These are phyloP conservation scores for Nebria ingens DNA, from an alignment of 1,140 invertebrate genomes.

Conservation along the genomic window DNA sequence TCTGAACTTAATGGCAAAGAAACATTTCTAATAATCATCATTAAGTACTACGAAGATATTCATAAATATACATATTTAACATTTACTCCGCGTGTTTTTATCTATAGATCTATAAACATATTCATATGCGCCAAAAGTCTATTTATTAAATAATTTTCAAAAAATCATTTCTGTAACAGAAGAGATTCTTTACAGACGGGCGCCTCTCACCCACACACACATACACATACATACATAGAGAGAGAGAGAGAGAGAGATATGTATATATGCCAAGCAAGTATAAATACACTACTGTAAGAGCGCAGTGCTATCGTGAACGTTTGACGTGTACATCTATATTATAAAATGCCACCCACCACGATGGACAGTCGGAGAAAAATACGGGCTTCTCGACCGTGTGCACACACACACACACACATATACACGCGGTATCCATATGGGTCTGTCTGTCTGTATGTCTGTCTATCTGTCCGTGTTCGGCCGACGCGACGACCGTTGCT, in stretches of 20 bases:
- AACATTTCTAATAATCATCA: too few relatives aligned
- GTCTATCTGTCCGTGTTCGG: not conserved
- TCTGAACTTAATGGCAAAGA: too few relatives aligned
- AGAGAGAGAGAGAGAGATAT: not conserved
- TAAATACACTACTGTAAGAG: not conserved
- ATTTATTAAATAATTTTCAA: too few relatives aligned
- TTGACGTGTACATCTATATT: slow-evolving; percentile 9
- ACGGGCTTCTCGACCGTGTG: not conserved
- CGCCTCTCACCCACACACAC: not conserved
- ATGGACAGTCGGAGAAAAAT: slow-evolving; percentile 5
- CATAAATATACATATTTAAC: too few relatives aligned
- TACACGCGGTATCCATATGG: not conserved
- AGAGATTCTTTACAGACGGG: not conserved
- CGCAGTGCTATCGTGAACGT: not conserved
- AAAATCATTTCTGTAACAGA: too few relatives aligned
- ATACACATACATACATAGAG: not conserved
- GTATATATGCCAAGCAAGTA: too few relatives aligned
- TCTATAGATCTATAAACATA: too few relatives aligned
- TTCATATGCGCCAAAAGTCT: too few relatives aligned
- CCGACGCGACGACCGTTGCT: too few relatives aligned
- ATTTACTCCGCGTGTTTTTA: too few relatives aligned
- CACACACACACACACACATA: slow-evolving; percentile 6
- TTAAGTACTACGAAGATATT: too few relatives aligned
- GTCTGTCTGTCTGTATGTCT: not conserved
- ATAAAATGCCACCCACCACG: slow-evolving; percentile 6